Evolutionary conservation across 2,888 invertebrate species (phyloP), one percentile per base, ranked within the genome.

Genomic region (Amiota mariae): DNA sequence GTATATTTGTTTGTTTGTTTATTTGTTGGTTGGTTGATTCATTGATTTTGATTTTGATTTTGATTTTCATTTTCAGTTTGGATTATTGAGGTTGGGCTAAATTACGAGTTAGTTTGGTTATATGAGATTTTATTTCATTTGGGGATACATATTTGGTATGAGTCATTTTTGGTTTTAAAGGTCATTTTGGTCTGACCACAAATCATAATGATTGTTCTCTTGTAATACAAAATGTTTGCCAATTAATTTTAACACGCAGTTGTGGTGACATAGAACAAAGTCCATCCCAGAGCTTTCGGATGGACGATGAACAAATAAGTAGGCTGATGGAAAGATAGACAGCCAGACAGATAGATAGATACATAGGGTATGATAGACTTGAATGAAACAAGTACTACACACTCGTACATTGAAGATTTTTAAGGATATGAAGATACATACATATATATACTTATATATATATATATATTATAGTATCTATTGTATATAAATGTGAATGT

Each of bases 201-300:
- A 59, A 59, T 59, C 59, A 59, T 20, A 20, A 59, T 59, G 59
- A 59, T 59, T 59, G 20, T 10, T 18, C 59, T 59, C 8, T 20
- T 59, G 59, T 59, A 59, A 20, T 10, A 59, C 20, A 59, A 59
- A 59, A 59, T 59, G 59, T 59, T 59, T 20, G 59, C 20, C 59
- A 59, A 59, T 59, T 59, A 59, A 59, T 36, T 36, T 36, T 36
- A 59, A 59, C 59, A 59, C 59, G 20, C 59, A 59, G 59, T 20
- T 59, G 59, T 10, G 59, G 59, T 59, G 18, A 59, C 59, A 59
- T 15, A 6, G 36, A 36, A 15, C 54, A 1, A 54, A 54, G 54
- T 54, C 54, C 13, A 11, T 54, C 6, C 11, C 54, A 54, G 24
- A 24, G 54, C 54, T 36, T 36, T 2, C 4, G 6, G 36, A 36